These are phyloP conservation scores for Nasonia vitripennis DNA, from an alignment of 1,140 invertebrate genomes.

Conservation along the genomic window DNA sequence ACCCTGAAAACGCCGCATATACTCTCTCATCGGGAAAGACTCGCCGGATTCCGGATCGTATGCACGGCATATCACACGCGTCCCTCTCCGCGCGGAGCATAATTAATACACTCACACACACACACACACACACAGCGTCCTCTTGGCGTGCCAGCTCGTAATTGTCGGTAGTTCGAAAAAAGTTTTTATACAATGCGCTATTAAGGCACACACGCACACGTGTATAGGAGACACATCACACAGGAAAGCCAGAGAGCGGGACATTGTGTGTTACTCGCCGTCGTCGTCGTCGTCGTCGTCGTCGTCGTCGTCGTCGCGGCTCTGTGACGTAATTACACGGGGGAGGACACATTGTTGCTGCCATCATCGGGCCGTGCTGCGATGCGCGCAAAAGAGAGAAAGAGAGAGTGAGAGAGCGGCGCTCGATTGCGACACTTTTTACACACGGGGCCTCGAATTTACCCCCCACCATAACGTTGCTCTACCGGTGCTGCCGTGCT, in stretches of 20 bases:
- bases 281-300: not conserved
- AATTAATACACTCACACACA: not conserved
- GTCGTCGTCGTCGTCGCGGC: not conserved
- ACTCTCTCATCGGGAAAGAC: too few species aligned
- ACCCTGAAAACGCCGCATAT: too few species aligned
- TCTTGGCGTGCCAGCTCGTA: not conserved
- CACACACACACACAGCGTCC: not conserved
- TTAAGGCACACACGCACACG: not conserved
- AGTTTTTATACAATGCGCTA: constrained; percentile 17
- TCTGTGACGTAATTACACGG: constrained; percentile 39
- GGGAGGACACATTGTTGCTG: constrained; percentile 23
- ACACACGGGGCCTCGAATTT: constrained; percentile 36
- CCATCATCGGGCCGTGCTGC: not conserved
- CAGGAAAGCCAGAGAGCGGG: not conserved
- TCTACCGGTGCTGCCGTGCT: too few species aligned
- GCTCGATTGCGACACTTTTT: constrained; percentile 42
- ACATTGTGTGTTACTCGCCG: not conserved
- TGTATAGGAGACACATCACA: too few species aligned
- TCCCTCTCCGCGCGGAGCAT: not conserved
- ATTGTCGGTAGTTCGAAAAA: constrained; percentile 5
- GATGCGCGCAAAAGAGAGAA: not conserved
- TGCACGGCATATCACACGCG: not conserved
- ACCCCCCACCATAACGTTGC: not conserved
- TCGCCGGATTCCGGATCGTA: not conserved
- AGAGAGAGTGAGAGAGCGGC: constrained; percentile 9